phyloP scores from a whole-genome alignment of 2,113 vertebrate genomes.

The Sphyrna mokarran region DNA sequence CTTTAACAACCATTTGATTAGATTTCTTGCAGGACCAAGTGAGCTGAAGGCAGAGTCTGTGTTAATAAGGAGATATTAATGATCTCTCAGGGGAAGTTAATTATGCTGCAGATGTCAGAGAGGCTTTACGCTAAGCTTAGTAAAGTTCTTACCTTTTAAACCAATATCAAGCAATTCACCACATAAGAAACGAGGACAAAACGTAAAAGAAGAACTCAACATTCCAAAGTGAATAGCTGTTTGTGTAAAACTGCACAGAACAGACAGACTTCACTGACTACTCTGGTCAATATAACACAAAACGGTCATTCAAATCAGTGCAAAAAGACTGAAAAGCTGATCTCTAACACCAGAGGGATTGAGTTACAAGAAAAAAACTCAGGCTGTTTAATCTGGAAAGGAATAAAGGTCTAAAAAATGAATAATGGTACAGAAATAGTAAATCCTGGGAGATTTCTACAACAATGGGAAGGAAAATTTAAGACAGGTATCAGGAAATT shows the following conservation, averaged over 20 bases:
- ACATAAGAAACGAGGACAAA: not conserved
- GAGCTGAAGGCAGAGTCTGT: not conserved
- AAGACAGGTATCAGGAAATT: not conserved
- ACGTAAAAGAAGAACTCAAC: not conserved
- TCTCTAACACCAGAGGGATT: not conserved
- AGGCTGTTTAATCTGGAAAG: not conserved
- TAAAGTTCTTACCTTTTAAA: not conserved
- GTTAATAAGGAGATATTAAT: not conserved
- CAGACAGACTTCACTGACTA: not conserved
- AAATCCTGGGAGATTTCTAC: not conserved
- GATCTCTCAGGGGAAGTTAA: not conserved
- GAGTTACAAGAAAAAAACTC: not conserved
- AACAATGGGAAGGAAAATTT: not conserved
- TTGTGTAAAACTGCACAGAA: not conserved
- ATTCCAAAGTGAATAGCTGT: not conserved
- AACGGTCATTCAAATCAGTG: not conserved
- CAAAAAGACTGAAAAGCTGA: not conserved
- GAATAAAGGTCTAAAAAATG: not conserved
- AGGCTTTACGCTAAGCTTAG: not conserved
- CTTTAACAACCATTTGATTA: not conserved
- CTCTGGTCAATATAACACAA: not conserved
- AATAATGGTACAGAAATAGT: not conserved
- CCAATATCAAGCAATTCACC: not conserved
- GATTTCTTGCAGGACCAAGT: not conserved
- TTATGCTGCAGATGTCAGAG: not conserved